A percentile compares a stretch with the other conserved stretches of the same genome.
These are phyloP conservation scores for Struthidea cinerea DNA, from an alignment of 2,113 vertebrate species.

Conservation along the genomic window DNA sequence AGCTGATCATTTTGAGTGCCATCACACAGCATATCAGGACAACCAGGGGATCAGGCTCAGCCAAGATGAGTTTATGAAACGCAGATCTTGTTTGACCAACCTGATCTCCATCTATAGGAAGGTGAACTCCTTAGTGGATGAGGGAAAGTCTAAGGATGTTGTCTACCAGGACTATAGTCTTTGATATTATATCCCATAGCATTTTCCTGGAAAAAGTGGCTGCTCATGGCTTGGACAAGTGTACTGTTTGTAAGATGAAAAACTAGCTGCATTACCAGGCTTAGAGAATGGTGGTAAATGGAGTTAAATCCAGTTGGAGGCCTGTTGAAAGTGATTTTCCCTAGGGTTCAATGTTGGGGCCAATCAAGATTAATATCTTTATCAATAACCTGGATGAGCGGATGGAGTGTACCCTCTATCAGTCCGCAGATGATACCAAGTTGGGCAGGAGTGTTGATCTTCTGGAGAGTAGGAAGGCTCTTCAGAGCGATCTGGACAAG, in stretches of 20 bases:
- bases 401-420: too few species aligned
- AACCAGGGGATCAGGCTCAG: background rate
- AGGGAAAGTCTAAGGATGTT: background rate
- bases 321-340: background rate
- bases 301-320: background rate
- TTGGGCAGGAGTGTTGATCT: background rate
- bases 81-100: background rate
- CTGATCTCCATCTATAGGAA: background rate
- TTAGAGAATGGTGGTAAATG: background rate
- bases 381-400: background rate
- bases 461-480: background rate
- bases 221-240: background rate
- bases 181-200: background rate
- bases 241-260: background rate
- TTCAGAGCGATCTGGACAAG: too few species aligned
- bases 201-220: background rate
- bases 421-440: background rate
- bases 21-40: background rate
- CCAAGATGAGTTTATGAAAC: background rate
- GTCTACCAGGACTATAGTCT: background rate
- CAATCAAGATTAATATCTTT: too few species aligned
- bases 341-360: background rate
- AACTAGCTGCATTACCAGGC: background rate
- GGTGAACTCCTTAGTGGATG: background rate
- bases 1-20: background rate